Evolutionary conservation across 2,888 invertebrate species (phyloP).

Genomic region (Patella depressa): DNA sequence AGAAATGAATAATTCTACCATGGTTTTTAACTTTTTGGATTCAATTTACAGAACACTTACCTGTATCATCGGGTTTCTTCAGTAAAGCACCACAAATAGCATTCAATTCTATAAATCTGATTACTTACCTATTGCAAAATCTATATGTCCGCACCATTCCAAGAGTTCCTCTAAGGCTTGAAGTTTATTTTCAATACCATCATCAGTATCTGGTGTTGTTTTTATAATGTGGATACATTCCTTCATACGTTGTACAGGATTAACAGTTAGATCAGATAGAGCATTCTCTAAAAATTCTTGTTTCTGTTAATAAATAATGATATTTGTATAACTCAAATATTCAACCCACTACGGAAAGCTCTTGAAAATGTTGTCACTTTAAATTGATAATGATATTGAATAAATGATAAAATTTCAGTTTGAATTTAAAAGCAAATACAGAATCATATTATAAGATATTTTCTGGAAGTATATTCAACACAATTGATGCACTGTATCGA

Average conservation of each 20-base stretch:
- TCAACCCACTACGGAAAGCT: too few species aligned
- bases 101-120: background rate
- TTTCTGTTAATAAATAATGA: slow-evolving; percentile 74
- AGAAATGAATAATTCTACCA: too few species aligned
- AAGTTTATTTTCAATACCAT: slow-evolving; percentile 76
- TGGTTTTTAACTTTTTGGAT: too few species aligned
- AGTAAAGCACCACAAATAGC: background rate
- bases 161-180: slow-evolving; percentile 80
- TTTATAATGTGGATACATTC: slow-evolving; percentile 77
- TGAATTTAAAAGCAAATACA: too few species aligned
- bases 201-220: slow-evolving; percentile 72
- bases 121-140: slow-evolving; percentile 81
- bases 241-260: slow-evolving; percentile 79
- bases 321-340: too few species aligned
- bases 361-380: too few species aligned
- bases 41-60: too few species aligned
- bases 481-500: too few species aligned
- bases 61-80: background rate
- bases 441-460: too few species aligned
- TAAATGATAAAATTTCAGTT: too few species aligned
- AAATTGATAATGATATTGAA: too few species aligned
- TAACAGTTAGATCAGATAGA: slow-evolving; percentile 79
- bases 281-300: slow-evolving; percentile 82
- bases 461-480: too few species aligned
- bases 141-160: slow-evolving; percentile 82